Conservation (phyloP, 2,888 invertebrate species). For the Eulithis prunata region DNA sequence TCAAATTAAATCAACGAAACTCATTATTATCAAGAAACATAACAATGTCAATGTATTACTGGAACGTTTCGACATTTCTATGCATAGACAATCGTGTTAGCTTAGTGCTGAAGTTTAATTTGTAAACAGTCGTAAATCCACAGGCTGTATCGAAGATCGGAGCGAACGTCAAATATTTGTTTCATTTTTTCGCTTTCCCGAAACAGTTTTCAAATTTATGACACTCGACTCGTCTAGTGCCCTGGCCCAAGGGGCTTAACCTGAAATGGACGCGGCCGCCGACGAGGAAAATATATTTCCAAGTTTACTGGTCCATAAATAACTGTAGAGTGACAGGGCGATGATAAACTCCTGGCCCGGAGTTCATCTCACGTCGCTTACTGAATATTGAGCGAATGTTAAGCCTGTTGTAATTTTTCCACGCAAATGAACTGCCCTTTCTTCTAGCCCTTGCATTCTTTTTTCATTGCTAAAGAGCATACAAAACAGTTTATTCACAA, state of each 20-base stretch:
- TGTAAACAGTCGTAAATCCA: constrained; percentile 58
- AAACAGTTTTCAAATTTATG: constrained; percentile 83
- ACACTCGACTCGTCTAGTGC: constrained; percentile 81
- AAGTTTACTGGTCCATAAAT: constrained; percentile 84
- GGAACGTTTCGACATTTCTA: constrained; percentile 21
- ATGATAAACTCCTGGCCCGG: constrained; percentile 79
- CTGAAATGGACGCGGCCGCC: constrained; percentile 81
- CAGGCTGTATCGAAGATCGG: constrained; percentile 60
- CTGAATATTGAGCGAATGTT: constrained; percentile 75
- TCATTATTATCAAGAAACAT: neutral
- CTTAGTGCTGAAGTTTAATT: constrained; percentile 51
- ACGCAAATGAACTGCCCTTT: constrained; percentile 42
- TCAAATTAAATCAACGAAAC: constrained; percentile 1
- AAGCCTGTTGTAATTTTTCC: constrained; percentile 60
- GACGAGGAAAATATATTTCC: constrained; percentile 82
- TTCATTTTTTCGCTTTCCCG: constrained; percentile 76
- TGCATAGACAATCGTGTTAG: constrained; percentile 43
- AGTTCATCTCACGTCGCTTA: constrained; percentile 78
- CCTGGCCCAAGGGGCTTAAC: constrained; percentile 81
- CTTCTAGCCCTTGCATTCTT: neutral
- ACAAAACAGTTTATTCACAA: too few relatives aligned
- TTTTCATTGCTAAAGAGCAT: neutral
- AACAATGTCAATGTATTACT: constrained; percentile 9
- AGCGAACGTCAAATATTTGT: constrained; percentile 73
- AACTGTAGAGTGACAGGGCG: constrained; percentile 81